Evolutionary conservation across 23 tunicate genomes (phyloP), one percentile per base, ranked within the genome.

Genomic region (Pegea sp.): DNA sequence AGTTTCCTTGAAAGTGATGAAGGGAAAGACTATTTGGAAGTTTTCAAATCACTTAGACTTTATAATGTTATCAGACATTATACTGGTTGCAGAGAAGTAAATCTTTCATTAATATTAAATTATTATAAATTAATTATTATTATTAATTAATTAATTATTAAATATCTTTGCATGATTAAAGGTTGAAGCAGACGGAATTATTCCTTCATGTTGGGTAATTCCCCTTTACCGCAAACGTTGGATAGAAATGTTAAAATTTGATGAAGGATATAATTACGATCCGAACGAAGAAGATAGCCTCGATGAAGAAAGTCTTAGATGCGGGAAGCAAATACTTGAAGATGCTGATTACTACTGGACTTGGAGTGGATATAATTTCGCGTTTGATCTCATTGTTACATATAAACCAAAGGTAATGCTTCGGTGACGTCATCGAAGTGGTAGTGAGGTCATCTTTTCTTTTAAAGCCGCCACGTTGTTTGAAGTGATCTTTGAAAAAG

Each of bases 291-390:
- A 18, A 4, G 46, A 52, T 16, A 33, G n/a, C 4, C 25, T 74
- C 26, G 76, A 68, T 46, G 1, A 24, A 25, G 56, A 57, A 42
- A 58, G 96, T 38, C 28, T 65, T 30, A 58, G 98, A 26, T 76
- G 98, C 48, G 98, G 98, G 3, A 31, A 90, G n/a, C 34, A 77
- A 7, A 32, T 89, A 32, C 32, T 51, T 20, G 52, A 63, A 30
- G 74, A 77, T 56, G 54, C 58, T 29, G 98, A 89, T 52, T 63
- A 77, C 44, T 89, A 90, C 52, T 89, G 98, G 98, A 49, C 90
- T 43, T 89, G 98, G 98, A 89, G 72, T 56, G 98, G 98, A 34
- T 89, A 77, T 54, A 89, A 77, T 34, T 89, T 72, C 30, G 90
- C 71, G 4, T 42, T 89, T 1, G 98, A 89, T 66, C 70, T 89